Conservation (phyloP, 64 coral and sea anemone species). For the Dendronephthya gigantea region DNA sequence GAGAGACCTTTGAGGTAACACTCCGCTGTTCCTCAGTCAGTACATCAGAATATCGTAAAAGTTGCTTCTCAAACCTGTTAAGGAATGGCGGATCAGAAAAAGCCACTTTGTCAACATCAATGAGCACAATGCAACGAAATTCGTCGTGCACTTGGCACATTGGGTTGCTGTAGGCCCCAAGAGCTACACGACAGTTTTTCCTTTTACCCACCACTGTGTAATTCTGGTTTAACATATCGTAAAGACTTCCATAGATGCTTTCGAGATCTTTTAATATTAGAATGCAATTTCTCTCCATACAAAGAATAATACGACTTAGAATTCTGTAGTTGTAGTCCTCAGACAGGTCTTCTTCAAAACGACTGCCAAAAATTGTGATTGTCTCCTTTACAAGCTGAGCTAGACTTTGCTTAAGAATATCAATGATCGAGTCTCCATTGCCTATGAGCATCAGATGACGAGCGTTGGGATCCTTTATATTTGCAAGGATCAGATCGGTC, state of each 20-base stretch:
- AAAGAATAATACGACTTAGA: conserved; percentile 80
- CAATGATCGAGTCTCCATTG: conserved; percentile 89
- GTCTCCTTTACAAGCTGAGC: conserved; percentile 53
- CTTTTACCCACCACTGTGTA: conserved; percentile 78
- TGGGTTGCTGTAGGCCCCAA: conserved; percentile 87
- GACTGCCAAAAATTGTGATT: conserved; percentile 89
- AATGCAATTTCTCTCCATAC: conserved; percentile 85
- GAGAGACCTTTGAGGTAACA: conserved; percentile 4
- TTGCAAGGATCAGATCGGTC: conserved; percentile 58
- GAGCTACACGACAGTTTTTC: conserved; percentile 77
- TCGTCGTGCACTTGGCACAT: conserved; percentile 92
- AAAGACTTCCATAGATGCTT: conserved; percentile 84
- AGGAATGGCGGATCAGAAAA: conserved; percentile 92
- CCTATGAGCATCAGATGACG: conserved; percentile 91
- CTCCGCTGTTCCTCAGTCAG: conserved; percentile 32
- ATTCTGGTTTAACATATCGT: conserved; percentile 96
- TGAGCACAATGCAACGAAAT: conserved; percentile 85
- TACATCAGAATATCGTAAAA: conserved; percentile 78
- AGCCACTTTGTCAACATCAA: conserved; percentile 70
- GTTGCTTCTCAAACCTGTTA: conserved; percentile 92
- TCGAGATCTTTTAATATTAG: conserved; percentile 75
- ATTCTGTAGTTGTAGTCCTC: conserved; percentile 87
- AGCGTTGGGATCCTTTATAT: conserved; percentile 57
- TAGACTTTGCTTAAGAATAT: conserved; percentile 62
- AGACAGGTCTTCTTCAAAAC: conserved; percentile 87